Evolutionary conservation across 2,888 invertebrate species (phyloP).

Genomic region (Epistrophe eligans): DNA sequence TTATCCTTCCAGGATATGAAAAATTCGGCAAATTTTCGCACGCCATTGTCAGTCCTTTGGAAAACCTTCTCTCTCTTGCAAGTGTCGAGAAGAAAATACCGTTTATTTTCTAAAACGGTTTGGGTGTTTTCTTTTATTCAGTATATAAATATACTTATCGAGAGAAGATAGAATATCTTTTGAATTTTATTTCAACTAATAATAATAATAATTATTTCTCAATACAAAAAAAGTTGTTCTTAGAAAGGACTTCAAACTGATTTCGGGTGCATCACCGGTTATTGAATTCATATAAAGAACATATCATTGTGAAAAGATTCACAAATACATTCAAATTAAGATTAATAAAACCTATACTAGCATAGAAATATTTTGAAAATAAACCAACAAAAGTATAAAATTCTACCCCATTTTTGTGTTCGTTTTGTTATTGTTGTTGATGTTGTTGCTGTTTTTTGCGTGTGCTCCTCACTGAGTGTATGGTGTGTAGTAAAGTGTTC

Average conservation of each 20-base stretch:
- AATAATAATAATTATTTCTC: not conserved
- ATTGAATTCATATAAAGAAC: not conserved
- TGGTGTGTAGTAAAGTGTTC: constrained; percentile 37
- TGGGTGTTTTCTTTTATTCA: constrained; percentile 30
- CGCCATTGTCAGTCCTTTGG: constrained; percentile 67
- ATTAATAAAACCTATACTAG: constrained; percentile 5
- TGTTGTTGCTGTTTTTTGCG: constrained; percentile 6
- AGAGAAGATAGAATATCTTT: constrained; percentile 37
- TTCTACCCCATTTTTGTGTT: constrained; percentile 36
- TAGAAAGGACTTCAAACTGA: not conserved
- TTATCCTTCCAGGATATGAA: constrained; percentile 68
- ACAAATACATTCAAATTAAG: constrained; percentile 17
- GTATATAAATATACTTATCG: not conserved
- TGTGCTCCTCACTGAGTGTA: not conserved
- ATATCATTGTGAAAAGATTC: constrained; percentile 2
- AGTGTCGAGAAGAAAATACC: constrained; percentile 48
- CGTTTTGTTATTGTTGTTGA: constrained; percentile 23
- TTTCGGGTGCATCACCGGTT: constrained; percentile 19
- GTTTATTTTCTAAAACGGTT: constrained; percentile 19
- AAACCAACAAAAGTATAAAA: constrained; percentile 34
- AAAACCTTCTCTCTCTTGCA: constrained; percentile 74
- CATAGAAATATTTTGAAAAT: constrained; percentile 36
- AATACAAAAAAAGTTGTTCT: not conserved
- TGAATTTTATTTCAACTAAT: not conserved
- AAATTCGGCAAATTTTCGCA: constrained; percentile 46